Percentiles rank a stretch among this genome's conserved stretches.
Evolutionary conservation across 2,113 vertebrate genomes (phyloP).

Genomic region (Apaloderma vittatum): DNA sequence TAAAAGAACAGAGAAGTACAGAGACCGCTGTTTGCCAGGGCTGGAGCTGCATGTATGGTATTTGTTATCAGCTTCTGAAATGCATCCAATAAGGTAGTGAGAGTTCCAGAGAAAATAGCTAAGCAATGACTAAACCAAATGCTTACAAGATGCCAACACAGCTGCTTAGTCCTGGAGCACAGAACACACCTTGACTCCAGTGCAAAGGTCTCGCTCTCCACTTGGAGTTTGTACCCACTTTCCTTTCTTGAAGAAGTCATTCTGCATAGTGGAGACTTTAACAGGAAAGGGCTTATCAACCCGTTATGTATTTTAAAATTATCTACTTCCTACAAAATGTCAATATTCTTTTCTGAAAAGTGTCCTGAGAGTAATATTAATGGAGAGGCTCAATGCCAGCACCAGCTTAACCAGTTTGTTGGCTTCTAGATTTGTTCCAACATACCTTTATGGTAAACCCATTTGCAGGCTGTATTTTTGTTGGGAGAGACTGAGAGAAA

Average conservation of each 20-base stretch:
- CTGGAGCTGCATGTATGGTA: not conserved
- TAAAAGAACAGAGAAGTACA: not conserved
- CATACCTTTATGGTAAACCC: not conserved
- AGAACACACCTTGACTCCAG: not conserved
- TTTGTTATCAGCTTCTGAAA: not conserved
- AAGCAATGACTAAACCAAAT: not conserved
- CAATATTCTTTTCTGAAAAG: not conserved
- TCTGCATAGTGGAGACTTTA: not conserved
- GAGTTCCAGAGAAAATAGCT: not conserved
- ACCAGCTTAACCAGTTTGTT: not conserved
- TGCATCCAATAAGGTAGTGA: not conserved
- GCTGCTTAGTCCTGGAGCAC: not conserved
- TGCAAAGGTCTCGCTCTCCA: not conserved
- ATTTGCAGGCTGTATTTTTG: not conserved
- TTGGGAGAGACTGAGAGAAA: not conserved
- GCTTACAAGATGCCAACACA: not conserved
- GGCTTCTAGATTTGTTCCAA: not conserved
- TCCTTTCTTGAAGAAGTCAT: not conserved
- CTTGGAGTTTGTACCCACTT: not conserved
- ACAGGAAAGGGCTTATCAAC: not conserved
- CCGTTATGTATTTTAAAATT: not conserved
- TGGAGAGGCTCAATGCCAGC: not conserved
- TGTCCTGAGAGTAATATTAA: not conserved
- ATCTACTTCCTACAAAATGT: not conserved
- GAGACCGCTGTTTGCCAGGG: not conserved